A percentile compares a stretch with the other conserved stretches of the same genome.
Evolutionary conservation across 2,888 invertebrate species (phyloP).

Genomic region (Eupithecia tripunctaria): DNA sequence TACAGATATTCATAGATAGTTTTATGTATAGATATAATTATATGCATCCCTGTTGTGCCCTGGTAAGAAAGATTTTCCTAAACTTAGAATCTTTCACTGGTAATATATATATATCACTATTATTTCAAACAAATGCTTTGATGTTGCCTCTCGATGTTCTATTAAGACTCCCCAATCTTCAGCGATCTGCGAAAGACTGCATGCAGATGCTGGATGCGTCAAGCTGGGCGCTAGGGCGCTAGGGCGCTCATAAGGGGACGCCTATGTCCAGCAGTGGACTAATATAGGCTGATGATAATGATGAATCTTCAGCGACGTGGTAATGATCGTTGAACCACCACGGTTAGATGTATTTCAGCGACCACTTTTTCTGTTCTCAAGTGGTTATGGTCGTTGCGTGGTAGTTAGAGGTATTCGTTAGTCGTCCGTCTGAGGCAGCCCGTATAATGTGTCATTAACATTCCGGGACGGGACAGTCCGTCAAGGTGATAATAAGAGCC

Average conservation of each 20-base stretch:
- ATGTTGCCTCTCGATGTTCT: not conserved
- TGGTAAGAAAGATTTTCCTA: not conserved
- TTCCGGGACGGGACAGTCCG: constrained; percentile 14
- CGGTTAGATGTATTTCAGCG: no score
- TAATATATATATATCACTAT: no score
- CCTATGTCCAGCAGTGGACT: no score
- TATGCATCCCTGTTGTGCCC: not conserved
- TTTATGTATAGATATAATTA: no score
- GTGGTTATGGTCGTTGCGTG: not conserved
- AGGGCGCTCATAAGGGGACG: no score
- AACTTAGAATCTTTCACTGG: not conserved
- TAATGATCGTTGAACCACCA: no score
- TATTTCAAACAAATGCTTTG: not conserved
- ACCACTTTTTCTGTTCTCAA: not conserved
- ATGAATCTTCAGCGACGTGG: no score
- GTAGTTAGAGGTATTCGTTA: not conserved
- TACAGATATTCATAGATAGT: no score
- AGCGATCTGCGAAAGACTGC: no score
- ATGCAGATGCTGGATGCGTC: no score
- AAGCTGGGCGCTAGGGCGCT: no score
- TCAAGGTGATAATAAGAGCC: constrained; percentile 21
- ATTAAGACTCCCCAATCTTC: not conserved
- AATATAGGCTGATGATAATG: no score
- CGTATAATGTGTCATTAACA: constrained; percentile 4
- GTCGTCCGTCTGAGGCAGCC: not conserved